phyloP scores from a whole-genome alignment of 2,797 vertebrate species.

The Botia kubotai region DNA sequence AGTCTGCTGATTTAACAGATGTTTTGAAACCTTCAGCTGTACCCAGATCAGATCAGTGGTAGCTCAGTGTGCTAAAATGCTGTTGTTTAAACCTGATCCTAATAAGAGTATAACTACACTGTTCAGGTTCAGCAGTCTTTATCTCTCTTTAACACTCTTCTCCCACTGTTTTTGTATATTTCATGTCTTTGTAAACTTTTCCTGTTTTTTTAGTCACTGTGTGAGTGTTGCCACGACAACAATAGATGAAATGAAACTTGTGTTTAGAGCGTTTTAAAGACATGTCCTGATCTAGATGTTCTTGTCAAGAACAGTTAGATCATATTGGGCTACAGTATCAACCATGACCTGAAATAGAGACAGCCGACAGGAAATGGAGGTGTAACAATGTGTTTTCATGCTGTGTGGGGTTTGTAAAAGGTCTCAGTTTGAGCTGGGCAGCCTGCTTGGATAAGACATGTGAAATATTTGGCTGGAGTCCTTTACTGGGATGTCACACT shows the following conservation, averaged over 20 bases:
- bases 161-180: conserved; percentile 22
- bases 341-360: neutral
- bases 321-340: neutral
- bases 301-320: conserved; percentile 8
- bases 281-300: neutral
- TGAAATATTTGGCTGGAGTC: conserved; percentile 44
- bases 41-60: conserved; percentile 3
- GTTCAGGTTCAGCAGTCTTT: neutral
- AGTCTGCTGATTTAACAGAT: neutral
- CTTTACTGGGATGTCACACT: conserved; percentile 23
- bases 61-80: neutral
- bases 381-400: conserved; percentile 12
- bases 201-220: conserved; percentile 39
- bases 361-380: conserved; percentile 2
- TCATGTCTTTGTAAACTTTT: conserved; percentile 23
- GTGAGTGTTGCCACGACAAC: conserved; percentile 38
- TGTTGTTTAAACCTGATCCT: neutral
- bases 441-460: conserved; percentile 24
- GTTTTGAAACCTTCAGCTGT: conserved; percentile 2
- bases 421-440: conserved; percentile 18
- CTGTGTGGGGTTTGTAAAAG: conserved; percentile 12
- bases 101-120: neutral
- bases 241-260: conserved; percentile 24
- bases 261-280: conserved; percentile 26
- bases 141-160: conserved; percentile 6